A percentile compares a stretch with the other conserved stretches of the same genome.
Evolutionary conservation across 2,888 invertebrate genomes (phyloP).

Genomic region (Caenorhabditis macrosperma): DNA sequence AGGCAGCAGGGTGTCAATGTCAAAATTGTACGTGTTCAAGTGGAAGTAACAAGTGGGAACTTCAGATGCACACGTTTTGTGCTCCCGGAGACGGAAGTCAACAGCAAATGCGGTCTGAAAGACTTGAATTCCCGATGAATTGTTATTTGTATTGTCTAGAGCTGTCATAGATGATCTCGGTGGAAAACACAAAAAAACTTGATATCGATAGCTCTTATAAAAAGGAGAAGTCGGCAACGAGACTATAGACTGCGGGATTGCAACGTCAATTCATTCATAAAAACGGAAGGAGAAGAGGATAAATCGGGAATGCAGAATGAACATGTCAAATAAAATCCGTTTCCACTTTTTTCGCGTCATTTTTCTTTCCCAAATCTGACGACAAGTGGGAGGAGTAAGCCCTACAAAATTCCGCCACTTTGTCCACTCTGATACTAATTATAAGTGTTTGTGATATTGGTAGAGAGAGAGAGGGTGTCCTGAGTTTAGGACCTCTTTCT

Average conservation of each 20-base stretch:
- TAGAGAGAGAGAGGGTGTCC: background rate
- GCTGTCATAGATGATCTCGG: no score
- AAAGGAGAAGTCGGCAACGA: background rate
- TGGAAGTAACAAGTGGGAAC: background rate
- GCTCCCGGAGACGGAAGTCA: no score
- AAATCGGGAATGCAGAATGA: constrained; percentile 10
- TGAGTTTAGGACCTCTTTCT: constrained; percentile 2
- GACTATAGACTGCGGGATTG: background rate
- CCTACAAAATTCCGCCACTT: constrained; percentile 23
- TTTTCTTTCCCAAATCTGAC: constrained; percentile 1
- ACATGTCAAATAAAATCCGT: constrained; percentile 3
- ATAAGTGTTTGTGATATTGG: constrained; percentile 11
- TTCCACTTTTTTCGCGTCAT: background rate
- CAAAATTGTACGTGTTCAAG: background rate
- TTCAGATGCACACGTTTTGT: no score
- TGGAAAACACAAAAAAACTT: background rate
- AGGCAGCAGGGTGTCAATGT: no score
- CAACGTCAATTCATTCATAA: constrained; percentile 24
- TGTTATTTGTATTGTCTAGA: background rate
- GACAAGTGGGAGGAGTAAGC: constrained; percentile 27
- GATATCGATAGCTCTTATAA: background rate
- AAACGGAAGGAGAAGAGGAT: background rate
- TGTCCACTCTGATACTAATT: background rate
- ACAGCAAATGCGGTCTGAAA: no score
- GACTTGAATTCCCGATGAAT: background rate